A percentile compares a stretch with the other conserved stretches of the same genome.
Evolutionary conservation across 2,113 vertebrate species (phyloP).

Genomic region (Leptobrachium ailaonicum): DNA sequence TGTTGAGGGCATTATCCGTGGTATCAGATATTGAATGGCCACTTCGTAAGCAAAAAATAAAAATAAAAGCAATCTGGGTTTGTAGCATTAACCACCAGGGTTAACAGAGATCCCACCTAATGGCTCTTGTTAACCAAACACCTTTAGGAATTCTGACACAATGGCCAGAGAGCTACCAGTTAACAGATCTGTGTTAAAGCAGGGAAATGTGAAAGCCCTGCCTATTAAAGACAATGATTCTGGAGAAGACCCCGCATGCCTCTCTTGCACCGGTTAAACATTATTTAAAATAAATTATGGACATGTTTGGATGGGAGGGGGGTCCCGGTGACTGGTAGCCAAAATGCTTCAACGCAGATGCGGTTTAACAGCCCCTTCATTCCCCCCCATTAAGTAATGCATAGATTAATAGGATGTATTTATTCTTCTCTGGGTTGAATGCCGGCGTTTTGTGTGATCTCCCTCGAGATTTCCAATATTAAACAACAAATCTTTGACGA

Average conservation of each 20-base stretch:
- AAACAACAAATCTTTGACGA: slow-evolving; percentile 2
- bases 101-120: no score
- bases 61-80: no score
- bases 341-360: neutral
- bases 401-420: neutral
- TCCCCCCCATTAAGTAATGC: neutral
- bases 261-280: neutral
- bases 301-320: neutral
- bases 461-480: neutral
- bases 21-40: no score
- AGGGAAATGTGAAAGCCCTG: no score
- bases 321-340: neutral
- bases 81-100: no score
- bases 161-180: no score
- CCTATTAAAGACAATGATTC: neutral
- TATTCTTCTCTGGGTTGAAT: neutral
- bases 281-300: neutral
- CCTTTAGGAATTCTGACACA: no score
- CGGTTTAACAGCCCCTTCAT: neutral
- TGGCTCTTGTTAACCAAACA: no score
- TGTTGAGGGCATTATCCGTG: no score
- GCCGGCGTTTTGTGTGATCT: neutral
- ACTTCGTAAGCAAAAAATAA: no score
- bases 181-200: no score
- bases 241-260: neutral